phyloP scores from a whole-genome alignment of 2,797 vertebrate species.

The Lophotriccus pileatus region DNA sequence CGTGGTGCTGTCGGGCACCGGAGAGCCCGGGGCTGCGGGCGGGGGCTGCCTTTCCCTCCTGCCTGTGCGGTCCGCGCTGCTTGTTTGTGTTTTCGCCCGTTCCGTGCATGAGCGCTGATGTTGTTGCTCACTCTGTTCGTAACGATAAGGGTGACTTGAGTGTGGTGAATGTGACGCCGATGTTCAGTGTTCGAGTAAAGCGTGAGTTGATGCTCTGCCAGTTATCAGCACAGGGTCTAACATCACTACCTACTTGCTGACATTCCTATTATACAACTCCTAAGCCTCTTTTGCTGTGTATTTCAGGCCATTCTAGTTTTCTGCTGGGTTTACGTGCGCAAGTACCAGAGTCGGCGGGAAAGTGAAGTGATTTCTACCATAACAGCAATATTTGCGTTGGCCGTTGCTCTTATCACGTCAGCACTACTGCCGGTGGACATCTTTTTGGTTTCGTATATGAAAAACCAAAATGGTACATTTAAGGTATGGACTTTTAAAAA shows the following conservation, averaged over 20 bases:
- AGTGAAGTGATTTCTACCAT: constrained; percentile 97
- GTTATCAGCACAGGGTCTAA: accelerated
- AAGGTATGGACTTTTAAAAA: constrained; percentile 74
- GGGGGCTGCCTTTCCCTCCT: accelerated
- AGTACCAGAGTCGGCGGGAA: constrained; percentile 95
- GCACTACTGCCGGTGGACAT: constrained; percentile 97
- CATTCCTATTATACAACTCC: accelerated
- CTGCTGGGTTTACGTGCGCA: constrained; percentile 96
- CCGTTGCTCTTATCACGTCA: constrained; percentile 93
- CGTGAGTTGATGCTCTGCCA: accelerated
- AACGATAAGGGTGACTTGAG: accelerated
- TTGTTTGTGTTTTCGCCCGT: accelerated
- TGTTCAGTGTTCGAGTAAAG: not conserved
- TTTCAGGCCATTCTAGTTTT: constrained; percentile 90
- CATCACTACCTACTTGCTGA: not conserved
- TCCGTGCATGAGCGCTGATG: not conserved
- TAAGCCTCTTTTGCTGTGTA: not conserved
- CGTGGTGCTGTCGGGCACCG: too few relatives aligned
- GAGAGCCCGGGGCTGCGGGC: accelerated
- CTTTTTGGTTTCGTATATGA: constrained; percentile 98
- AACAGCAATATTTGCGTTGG: constrained; percentile 93
- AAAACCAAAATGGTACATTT: constrained; percentile 93
- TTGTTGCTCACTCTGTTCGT: accelerated
- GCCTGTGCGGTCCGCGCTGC: accelerated
- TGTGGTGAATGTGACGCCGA: accelerated